These are phyloP conservation scores for Mimumesa dahlbomi DNA, from an alignment of 2,888 invertebrate species.

Conservation along the genomic window DNA sequence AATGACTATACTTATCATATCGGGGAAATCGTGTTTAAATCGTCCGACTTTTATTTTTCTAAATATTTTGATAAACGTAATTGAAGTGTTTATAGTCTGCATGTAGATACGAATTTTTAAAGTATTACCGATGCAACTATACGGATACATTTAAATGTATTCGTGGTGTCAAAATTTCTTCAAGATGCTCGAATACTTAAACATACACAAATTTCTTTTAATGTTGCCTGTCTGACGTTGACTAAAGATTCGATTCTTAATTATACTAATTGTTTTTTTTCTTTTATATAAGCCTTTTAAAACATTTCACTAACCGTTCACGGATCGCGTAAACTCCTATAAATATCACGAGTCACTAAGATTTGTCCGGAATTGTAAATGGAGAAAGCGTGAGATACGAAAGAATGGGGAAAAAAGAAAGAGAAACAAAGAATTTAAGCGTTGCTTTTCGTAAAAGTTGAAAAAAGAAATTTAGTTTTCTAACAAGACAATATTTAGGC, in stretches of 20 bases:
- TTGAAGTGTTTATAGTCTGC: constrained; percentile 16
- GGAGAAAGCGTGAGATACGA: constrained; percentile 21
- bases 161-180: constrained; percentile 23
- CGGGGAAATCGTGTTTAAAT: too few relatives aligned
- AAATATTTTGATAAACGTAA: neutral
- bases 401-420: constrained; percentile 10
- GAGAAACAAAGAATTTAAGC: constrained; percentile 9
- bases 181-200: constrained; percentile 43
- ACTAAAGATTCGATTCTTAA: constrained; percentile 16
- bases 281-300: neutral
- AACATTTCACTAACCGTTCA: constrained; percentile 14
- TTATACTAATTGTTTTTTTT: neutral
- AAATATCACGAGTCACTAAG: constrained; percentile 26
- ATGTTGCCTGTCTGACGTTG: constrained; percentile 16
- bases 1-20: too few relatives aligned
- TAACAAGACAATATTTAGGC: constrained; percentile 79
- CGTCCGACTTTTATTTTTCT: too few relatives aligned
- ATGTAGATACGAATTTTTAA: constrained; percentile 39
- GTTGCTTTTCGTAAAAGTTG: constrained; percentile 45
- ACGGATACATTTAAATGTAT: constrained; percentile 25
- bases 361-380: constrained; percentile 21
- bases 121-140: constrained; percentile 15
- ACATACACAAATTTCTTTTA: constrained; percentile 25
- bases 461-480: constrained; percentile 60
- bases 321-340: constrained; percentile 31